Evolutionary conservation across 2,113 vertebrate genomes (phyloP).

Genomic region (Elephantulus edwardii): DNA sequence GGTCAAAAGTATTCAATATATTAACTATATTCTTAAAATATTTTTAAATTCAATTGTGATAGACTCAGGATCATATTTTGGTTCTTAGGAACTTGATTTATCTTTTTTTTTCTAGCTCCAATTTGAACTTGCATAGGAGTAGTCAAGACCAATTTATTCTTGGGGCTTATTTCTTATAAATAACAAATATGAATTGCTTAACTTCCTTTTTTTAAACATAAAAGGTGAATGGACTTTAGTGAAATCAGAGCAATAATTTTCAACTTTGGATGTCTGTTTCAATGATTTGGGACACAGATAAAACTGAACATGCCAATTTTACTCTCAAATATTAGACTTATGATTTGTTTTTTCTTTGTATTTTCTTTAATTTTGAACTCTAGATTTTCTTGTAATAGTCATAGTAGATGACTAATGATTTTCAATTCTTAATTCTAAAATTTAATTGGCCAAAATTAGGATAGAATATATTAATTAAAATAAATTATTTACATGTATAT

Average conservation of each 20-base stretch:
- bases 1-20: too few relatives aligned
- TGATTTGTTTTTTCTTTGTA: not conserved
- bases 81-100: too few relatives aligned
- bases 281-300: slow-evolving; percentile 16
- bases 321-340: not conserved
- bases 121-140: too few relatives aligned
- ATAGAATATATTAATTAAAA: not conserved
- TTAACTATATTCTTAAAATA: too few relatives aligned
- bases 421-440: slow-evolving; percentile 12
- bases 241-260: not conserved
- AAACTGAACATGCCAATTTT: not conserved
- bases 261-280: not conserved
- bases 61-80: too few relatives aligned
- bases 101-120: not conserved
- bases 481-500: not conserved
- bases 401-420: not conserved
- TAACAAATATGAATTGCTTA: not conserved
- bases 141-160: not conserved
- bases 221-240: not conserved
- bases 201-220: not conserved
- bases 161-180: not conserved
- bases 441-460: not conserved
- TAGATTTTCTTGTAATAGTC: not conserved
- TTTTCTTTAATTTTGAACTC: not conserved
- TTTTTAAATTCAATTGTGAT: too few relatives aligned